These are phyloP conservation scores for Elaphurus davidianus DNA, from an alignment of 2,113 vertebrate species.

Conservation along the genomic window DNA sequence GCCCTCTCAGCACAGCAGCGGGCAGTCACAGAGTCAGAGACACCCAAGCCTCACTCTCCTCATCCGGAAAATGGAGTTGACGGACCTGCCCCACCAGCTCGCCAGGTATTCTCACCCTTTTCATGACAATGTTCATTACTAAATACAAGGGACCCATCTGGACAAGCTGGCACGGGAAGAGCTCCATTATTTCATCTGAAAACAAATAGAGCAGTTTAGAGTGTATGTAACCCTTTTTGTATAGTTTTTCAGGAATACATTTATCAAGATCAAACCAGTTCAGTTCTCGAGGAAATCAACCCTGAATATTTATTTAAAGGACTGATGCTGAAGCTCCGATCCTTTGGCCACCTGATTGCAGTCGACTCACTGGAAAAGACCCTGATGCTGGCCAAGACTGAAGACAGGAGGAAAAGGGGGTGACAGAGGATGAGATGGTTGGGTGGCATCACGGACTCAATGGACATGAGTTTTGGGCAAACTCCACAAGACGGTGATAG, in stretches of 20 bases:
- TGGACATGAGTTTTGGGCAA: neutral
- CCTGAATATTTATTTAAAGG: neutral
- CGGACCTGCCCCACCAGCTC: neutral
- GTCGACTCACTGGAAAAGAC: neutral
- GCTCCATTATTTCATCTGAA: neutral
- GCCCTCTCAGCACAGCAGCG: rapidly evolving
- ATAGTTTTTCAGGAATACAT: neutral
- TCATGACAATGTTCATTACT: neutral
- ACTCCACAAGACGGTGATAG: neutral
- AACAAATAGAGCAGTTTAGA: neutral
- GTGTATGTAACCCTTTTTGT: rapidly evolving
- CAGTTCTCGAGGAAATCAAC: neutral
- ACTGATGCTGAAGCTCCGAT: neutral
- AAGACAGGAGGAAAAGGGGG: neutral
- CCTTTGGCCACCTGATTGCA: neutral
- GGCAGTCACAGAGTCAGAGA: neutral
- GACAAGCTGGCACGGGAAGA: rapidly evolving
- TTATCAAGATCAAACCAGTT: neutral
- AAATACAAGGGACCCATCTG: neutral
- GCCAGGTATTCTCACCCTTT: neutral
- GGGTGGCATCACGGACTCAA: neutral
- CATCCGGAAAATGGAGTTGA: neutral
- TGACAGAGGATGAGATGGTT: neutral
- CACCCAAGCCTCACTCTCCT: neutral
- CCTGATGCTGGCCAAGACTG: neutral